Conservation (phyloP, 2,888 invertebrate genomes). For the Strigamia crassipes region DNA sequence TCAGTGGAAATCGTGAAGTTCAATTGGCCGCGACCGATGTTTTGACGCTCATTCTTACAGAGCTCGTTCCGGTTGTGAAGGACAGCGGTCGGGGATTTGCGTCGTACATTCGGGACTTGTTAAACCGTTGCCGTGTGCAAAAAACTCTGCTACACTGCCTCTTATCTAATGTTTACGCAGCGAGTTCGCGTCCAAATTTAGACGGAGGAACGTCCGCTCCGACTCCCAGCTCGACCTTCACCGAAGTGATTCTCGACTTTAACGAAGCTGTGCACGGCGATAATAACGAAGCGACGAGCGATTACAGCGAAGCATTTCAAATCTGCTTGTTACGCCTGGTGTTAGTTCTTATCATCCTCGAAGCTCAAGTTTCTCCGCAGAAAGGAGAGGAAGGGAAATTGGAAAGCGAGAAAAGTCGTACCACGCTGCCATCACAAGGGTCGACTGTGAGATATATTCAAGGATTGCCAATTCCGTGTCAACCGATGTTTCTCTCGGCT, state of each 20-base stretch:
- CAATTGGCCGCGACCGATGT: constrained; percentile 77
- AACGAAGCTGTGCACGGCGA: constrained; percentile 66
- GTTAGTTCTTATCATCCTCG: constrained; percentile 73
- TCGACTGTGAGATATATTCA: constrained; percentile 45
- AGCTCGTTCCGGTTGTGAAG: constrained; percentile 73
- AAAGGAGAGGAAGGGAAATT: constrained; percentile 59
- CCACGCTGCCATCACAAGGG: constrained; percentile 39
- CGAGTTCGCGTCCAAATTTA: not conserved
- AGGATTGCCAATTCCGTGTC: constrained; percentile 71
- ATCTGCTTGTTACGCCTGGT: constrained; percentile 65
- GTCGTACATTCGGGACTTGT: constrained; percentile 73
- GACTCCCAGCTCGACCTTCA: constrained; percentile 64
- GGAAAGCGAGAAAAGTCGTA: not conserved
- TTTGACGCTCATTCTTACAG: constrained; percentile 71
- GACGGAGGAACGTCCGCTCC: not conserved
- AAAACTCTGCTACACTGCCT: constrained; percentile 80
- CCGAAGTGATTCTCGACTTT: constrained; percentile 74
- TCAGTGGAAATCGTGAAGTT: constrained; percentile 74
- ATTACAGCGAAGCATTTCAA: constrained; percentile 72
- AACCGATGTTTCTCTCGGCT: constrained; percentile 80
- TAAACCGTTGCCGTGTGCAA: constrained; percentile 79
- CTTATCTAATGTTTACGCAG: constrained; percentile 72
- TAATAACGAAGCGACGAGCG: constrained; percentile 31
- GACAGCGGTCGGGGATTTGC: constrained; percentile 78
- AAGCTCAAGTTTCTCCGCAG: constrained; percentile 69